A percentile compares a stretch with the other conserved stretches of the same genome.
Evolutionary conservation across 2,113 vertebrate genomes (phyloP).

Genomic region (Chaenocephalus aceratus): DNA sequence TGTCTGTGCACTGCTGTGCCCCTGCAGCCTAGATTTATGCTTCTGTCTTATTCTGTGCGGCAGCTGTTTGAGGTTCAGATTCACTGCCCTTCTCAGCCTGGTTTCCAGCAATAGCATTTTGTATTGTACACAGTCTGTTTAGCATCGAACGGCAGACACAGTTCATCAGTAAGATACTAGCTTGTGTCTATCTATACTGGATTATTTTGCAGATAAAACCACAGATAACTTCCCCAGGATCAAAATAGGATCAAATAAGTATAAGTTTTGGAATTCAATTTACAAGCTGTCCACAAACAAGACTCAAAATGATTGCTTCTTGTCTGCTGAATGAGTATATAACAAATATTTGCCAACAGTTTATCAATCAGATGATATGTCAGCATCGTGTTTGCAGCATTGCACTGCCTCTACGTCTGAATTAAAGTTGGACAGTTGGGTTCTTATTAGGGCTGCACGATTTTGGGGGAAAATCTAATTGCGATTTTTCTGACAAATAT

Average conservation of each 20-base stretch:
- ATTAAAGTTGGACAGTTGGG: neutral
- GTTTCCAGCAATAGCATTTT: no score
- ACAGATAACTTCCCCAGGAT: neutral
- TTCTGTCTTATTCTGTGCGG: neutral
- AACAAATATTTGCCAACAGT: neutral
- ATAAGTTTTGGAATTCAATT: neutral
- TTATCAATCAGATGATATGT: neutral
- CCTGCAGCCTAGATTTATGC: constrained; percentile 7
- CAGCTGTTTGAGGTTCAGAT: neutral
- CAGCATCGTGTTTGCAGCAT: neutral
- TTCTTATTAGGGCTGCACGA: neutral
- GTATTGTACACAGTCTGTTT: neutral
- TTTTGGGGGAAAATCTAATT: no score
- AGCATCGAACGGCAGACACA: neutral
- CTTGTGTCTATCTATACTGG: neutral
- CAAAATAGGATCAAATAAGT: neutral
- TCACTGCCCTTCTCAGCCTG: no score
- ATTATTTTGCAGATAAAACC: neutral
- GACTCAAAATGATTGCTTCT: neutral
- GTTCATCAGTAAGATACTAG: neutral
- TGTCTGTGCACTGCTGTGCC: constrained; percentile 10
- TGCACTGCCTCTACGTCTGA: neutral
- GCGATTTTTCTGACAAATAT: no score
- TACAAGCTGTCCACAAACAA: neutral
- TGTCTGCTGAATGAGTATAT: neutral